phyloP scores from a whole-genome alignment of 1,140 invertebrate species.

The Coptotermes formosanus region DNA sequence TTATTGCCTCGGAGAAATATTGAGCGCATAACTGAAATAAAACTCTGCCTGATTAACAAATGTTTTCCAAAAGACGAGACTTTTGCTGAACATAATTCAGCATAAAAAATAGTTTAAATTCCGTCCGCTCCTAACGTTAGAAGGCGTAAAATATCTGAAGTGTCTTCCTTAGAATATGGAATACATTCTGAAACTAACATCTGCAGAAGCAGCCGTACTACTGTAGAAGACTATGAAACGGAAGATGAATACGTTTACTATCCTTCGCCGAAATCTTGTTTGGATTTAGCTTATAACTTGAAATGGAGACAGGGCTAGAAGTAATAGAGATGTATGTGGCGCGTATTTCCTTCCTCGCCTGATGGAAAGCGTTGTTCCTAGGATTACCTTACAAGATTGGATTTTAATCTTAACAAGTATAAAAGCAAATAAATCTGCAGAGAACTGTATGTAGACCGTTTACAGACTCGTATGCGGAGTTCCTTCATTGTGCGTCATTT shows the following conservation, averaged over 20 bases:
- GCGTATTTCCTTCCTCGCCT: neutral
- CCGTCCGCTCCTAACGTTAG: too few relatives aligned
- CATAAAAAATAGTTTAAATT: too few relatives aligned
- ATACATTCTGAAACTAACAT: too few relatives aligned
- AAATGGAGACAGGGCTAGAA: neutral
- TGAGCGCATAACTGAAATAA: too few relatives aligned
- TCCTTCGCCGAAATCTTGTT: slow-evolving; percentile 2
- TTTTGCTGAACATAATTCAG: too few relatives aligned
- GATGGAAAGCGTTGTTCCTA: neutral
- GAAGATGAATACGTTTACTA: neutral
- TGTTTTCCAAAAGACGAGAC: too few relatives aligned
- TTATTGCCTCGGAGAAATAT: too few relatives aligned
- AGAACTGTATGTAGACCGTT: neutral
- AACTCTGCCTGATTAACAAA: too few relatives aligned
- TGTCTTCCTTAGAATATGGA: neutral
- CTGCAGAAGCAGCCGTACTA: neutral
- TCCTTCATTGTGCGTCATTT: neutral
- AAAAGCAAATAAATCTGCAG: slow-evolving; percentile 13
- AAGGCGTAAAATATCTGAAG: neutral
- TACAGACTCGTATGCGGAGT: neutral
- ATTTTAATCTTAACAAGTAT: slow-evolving; percentile 1
- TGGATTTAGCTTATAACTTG: neutral
- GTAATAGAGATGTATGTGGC: neutral
- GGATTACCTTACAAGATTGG: slow-evolving; percentile 17
- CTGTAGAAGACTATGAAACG: too few relatives aligned